A percentile compares a stretch with the other conserved stretches of the same genome.
phyloP scores from a whole-genome alignment of 2,888 invertebrate genomes.

The Norana najaformis region DNA sequence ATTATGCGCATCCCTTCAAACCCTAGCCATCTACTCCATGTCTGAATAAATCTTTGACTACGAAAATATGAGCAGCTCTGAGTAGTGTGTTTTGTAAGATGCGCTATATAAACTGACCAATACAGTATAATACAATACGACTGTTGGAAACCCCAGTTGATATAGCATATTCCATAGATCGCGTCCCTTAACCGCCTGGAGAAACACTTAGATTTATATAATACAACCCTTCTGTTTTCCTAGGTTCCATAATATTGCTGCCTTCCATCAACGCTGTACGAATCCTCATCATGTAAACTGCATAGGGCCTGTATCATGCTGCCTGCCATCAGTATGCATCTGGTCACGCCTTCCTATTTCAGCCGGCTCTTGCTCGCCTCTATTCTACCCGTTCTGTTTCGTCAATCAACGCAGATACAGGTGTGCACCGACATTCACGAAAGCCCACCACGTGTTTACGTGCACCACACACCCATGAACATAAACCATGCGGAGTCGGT shows the following conservation, averaged over 20 bases:
- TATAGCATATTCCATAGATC: too few species aligned
- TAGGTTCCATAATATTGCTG: not conserved
- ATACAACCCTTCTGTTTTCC: not conserved
- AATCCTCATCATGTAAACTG: not conserved
- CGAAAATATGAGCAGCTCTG: too few species aligned
- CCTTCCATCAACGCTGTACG: not conserved
- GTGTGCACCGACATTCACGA: not conserved
- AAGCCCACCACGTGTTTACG: not conserved
- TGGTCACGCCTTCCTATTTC: not conserved
- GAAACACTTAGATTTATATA: too few species aligned
- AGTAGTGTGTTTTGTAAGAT: too few species aligned
- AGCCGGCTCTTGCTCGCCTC: not conserved
- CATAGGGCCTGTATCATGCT: not conserved
- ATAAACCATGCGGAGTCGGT: not conserved
- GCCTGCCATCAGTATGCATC: not conserved
- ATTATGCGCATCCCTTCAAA: not conserved
- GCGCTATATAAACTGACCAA: too few species aligned
- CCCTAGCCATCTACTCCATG: too few species aligned
- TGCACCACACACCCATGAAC: not conserved
- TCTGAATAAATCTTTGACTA: too few species aligned
- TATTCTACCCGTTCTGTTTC: not conserved
- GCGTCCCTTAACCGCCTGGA: too few species aligned
- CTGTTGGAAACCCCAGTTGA: too few species aligned
- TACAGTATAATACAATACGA: too few species aligned
- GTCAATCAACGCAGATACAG: not conserved